phyloP scores from a whole-genome alignment of 2,797 vertebrate species.

The Diceros bicornis region DNA sequence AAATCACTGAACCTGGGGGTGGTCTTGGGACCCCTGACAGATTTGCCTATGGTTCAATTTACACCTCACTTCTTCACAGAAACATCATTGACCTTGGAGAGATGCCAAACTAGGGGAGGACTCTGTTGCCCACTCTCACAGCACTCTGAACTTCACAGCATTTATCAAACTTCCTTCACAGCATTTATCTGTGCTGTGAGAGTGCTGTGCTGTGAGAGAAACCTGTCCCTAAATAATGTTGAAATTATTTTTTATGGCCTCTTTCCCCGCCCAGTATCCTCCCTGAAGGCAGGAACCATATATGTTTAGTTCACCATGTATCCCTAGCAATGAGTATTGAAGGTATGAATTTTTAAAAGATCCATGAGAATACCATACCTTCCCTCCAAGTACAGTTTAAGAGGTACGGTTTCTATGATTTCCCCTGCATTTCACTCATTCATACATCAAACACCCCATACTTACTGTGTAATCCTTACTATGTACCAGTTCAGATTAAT shows the following conservation, averaged over 20 bases:
- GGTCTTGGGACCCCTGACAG: not conserved
- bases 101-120: not conserved
- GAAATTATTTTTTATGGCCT: not conserved
- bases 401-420: not conserved
- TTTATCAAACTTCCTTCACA: too few relatives aligned
- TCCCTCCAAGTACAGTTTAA: not conserved
- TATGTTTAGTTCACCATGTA: not conserved
- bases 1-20: not conserved
- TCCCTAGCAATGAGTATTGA: not conserved
- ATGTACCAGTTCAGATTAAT: not conserved
- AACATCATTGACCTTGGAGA: not conserved
- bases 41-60: not conserved
- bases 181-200: too few relatives aligned
- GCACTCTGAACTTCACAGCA: not conserved
- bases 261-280: not conserved
- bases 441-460: not conserved
- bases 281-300: not conserved
- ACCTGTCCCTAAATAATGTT: not conserved
- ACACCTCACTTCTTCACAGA: conserved; percentile 15
- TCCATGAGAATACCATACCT: not conserved
- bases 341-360: not conserved
- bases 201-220: too few relatives aligned
- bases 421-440: not conserved
- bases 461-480: not conserved
- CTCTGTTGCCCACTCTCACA: not conserved